Evolutionary conservation across 2,888 invertebrate species (phyloP).

Genomic region (Leptinotarsa rubiginosa): DNA sequence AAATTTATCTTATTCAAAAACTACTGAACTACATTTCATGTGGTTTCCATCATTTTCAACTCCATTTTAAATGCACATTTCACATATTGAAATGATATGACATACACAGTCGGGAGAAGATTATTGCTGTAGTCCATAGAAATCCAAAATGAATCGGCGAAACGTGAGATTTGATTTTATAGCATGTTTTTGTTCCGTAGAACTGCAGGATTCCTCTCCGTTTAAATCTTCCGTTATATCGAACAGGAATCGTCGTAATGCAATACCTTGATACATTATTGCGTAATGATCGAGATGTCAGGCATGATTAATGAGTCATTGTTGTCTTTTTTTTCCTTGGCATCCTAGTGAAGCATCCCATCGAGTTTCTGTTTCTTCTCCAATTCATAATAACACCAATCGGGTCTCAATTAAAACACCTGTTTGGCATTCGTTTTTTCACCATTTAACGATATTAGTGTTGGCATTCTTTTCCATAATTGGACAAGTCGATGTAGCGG

Average conservation of each 20-base stretch:
- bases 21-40: slow-evolving; percentile 45
- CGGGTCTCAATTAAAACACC: slow-evolving; percentile 44
- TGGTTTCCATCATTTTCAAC: slow-evolving; percentile 38
- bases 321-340: slow-evolving; percentile 28
- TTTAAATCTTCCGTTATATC: no score
- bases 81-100: slow-evolving; percentile 21
- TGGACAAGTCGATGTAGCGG: slow-evolving; percentile 48
- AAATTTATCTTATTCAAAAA: slow-evolving; percentile 52
- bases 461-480: slow-evolving; percentile 51
- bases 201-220: not conserved
- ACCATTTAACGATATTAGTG: slow-evolving; percentile 47
- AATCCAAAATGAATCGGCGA: slow-evolving; percentile 5
- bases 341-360: slow-evolving; percentile 32
- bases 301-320: slow-evolving; percentile 37
- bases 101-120: slow-evolving; percentile 7
- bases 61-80: slow-evolving; percentile 42
- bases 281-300: slow-evolving; percentile 23
- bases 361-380: slow-evolving; percentile 34
- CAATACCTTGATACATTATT: slow-evolving; percentile 13
- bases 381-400: slow-evolving; percentile 41
- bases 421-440: slow-evolving; percentile 44
- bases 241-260: not conserved
- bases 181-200: not conserved
- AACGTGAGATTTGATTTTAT: slow-evolving; percentile 7
- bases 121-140: slow-evolving; percentile 17